Evolutionary conservation across 2,888 invertebrate genomes (phyloP), one percentile per base, ranked within the genome.

Genomic region (Agonopterix subpropinquella): DNA sequence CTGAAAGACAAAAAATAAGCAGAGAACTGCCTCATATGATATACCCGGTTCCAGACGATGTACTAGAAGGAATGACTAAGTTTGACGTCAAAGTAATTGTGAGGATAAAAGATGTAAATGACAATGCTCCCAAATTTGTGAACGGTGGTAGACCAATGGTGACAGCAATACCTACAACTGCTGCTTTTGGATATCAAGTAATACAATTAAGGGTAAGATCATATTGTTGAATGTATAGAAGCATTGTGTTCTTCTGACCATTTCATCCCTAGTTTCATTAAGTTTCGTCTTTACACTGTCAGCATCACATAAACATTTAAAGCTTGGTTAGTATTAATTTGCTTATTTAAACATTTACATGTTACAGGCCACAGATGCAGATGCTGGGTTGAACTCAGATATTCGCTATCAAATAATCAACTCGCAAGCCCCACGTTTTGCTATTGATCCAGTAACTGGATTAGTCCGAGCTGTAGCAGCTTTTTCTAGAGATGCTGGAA

Each of bases 21-120:
- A 85, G 95, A 51, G 93, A 93, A 52, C 90, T 94, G 64, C 92
- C 93, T 0, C 91, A 92, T 37, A 91, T 95, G 89, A 91, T 94
- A 48, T 95, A 95, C 80, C 95, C 95, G 0, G 91, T 95, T 10
- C 88, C 92, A 0, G 93, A 92, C 53, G 94, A 95, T 50, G 89
- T 92, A 46, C 77, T 95, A 13, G 92, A 92, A 56, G 94, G 93
- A 45, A 86, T 95, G 58, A 91, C 91, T 61, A 90, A 90, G 59
- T 95, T 93, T 67, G 96, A 96, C 72, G 95, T 95, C 1, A 93
- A 95, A 70, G 91, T 96, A 1, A 90, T 95, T 1, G 91, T 96
- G 0, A 90, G 92, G 61, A 92, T 96, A 49, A 91, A 91, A 44
- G 96, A 96, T 73, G 92, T 93, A 1, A 96, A 96, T 67, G 96